A percentile compares a stretch with the other conserved stretches of the same genome.
These are phyloP conservation scores for Steinernema khuongi DNA, from an alignment of 1,140 invertebrate species.

Conservation along the genomic window DNA sequence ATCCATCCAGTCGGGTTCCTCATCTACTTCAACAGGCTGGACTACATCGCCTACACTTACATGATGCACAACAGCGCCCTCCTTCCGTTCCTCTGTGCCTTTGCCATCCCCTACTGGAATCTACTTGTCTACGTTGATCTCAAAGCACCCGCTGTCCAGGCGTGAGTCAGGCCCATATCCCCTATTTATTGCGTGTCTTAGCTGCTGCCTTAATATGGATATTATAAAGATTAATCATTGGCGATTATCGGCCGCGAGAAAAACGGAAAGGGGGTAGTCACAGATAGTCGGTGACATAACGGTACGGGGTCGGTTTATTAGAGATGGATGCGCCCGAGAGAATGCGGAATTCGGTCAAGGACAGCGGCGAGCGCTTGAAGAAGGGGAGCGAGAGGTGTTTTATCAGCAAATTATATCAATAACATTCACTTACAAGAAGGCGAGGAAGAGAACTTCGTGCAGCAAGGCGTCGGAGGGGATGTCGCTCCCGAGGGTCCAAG, in stretches of 20 bases:
- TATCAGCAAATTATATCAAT: background rate
- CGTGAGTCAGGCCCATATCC: background rate
- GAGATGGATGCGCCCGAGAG: background rate
- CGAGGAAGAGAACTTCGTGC: too few species aligned
- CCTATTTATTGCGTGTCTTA: background rate
- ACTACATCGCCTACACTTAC: background rate
- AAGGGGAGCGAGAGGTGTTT: conserved; percentile 1
- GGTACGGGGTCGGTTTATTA: conserved; percentile 11
- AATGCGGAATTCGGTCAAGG: conserved; percentile 12
- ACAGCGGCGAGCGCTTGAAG: background rate
- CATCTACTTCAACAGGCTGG: background rate
- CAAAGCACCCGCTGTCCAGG: background rate
- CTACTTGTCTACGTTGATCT: background rate
- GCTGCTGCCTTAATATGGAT: too few species aligned
- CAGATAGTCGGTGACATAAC: background rate
- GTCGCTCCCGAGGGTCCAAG: too few species aligned
- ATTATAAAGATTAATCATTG: background rate
- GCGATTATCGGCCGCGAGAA: background rate
- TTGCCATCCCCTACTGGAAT: background rate
- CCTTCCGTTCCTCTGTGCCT: background rate
- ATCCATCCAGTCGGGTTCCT: background rate
- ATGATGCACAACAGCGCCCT: background rate
- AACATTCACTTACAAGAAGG: conserved; percentile 7
- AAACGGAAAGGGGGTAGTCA: background rate
- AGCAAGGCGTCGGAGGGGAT: too few species aligned